These are phyloP conservation scores for Gymnopithys bicolor DNA, from an alignment of 2,797 vertebrate species.

Conservation along the genomic window DNA sequence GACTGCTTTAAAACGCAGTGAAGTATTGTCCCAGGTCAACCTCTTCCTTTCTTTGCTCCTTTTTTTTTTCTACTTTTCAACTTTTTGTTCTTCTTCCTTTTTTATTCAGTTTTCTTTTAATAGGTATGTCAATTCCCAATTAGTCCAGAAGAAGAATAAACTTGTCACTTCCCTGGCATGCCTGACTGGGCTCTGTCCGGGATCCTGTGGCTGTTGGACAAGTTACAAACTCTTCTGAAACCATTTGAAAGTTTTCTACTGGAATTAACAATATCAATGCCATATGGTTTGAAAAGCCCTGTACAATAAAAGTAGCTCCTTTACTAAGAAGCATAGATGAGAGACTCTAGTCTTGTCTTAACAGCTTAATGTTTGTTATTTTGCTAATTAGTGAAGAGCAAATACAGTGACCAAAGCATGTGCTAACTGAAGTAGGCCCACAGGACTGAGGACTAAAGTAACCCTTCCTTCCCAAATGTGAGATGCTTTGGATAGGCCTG, in stretches of 20 bases:
- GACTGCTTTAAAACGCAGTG: background rate
- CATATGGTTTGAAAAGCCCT: background rate
- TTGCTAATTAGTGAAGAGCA: background rate
- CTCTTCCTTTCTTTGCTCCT: background rate
- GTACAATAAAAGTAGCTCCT: background rate
- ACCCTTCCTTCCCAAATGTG: background rate
- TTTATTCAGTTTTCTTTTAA: background rate
- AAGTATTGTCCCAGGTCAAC: background rate
- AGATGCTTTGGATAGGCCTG: background rate
- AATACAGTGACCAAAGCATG: accelerated
- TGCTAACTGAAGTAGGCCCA: background rate
- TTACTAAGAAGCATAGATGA: background rate
- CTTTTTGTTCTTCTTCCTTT: background rate
- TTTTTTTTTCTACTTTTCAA: background rate
- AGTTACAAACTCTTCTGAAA: background rate
- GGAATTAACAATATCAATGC: background rate
- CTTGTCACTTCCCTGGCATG: background rate
- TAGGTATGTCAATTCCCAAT: background rate
- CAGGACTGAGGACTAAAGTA: background rate
- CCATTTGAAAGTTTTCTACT: background rate
- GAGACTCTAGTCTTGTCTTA: background rate
- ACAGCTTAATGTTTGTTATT: background rate
- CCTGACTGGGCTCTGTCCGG: background rate
- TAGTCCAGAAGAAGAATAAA: background rate
- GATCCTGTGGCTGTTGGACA: background rate